Percentiles rank a stretch among this genome's conserved stretches.
phyloP scores from a whole-genome alignment of 2,113 vertebrate genomes.

The Chloropsis hardwickii region DNA sequence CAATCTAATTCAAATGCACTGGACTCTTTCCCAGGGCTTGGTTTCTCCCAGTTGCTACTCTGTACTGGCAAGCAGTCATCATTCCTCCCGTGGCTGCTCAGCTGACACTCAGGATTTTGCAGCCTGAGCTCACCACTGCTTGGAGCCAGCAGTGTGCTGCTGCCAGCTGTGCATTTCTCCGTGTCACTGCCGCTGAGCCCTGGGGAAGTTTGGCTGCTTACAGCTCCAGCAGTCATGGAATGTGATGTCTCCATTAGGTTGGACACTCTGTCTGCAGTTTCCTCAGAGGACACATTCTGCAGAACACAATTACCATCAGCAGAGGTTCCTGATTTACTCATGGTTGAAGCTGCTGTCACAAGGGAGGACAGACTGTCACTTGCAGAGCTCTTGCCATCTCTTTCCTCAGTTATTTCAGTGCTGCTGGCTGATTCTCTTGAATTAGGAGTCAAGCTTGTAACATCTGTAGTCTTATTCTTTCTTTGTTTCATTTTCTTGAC shows the following conservation, averaged over 20 bases:
- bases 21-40: constrained; percentile 28
- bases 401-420: background rate
- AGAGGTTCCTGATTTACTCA: background rate
- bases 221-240: background rate
- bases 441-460: background rate
- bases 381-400: background rate
- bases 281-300: background rate
- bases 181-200: background rate
- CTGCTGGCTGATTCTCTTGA: background rate
- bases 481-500: constrained; percentile 45
- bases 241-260: background rate
- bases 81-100: background rate
- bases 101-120: background rate
- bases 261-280: background rate
- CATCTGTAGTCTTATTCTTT: background rate
- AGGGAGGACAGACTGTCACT: background rate
- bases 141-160: background rate
- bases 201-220: background rate
- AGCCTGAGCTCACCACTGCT: background rate
- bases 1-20: background rate
- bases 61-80: background rate
- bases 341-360: background rate
- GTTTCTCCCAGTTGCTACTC: constrained; percentile 43
- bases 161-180: background rate
- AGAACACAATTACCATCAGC: background rate